Percentiles rank a stretch among this genome's conserved stretches.
These are phyloP conservation scores for Erpobdella octoculata DNA, from an alignment of 2,888 invertebrate genomes.

Conservation along the genomic window DNA sequence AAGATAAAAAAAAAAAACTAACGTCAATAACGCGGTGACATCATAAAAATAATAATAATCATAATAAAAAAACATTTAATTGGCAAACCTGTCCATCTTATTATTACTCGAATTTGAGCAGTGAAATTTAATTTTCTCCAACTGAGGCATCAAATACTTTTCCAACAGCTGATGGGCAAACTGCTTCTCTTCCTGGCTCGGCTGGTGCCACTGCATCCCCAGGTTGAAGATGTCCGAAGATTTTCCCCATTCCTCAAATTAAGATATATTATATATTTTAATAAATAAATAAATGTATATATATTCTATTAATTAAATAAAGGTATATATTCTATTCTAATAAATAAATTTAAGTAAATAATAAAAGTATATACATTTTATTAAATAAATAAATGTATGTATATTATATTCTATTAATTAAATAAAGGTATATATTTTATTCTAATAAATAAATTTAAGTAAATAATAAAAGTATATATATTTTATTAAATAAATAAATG, in stretches of 20 bases:
- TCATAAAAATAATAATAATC: background rate
- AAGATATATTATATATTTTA: background rate
- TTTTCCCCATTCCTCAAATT: constrained; percentile 67
- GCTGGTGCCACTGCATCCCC: constrained; percentile 70
- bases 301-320: background rate
- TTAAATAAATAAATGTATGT: background rate
- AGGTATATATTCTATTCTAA: background rate
- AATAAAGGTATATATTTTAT: background rate
- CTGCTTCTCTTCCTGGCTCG: constrained; percentile 63
- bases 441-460: too few relatives aligned
- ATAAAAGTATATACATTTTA: background rate
- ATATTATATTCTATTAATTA: background rate
- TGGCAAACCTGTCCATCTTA: background rate
- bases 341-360: background rate
- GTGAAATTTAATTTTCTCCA: constrained; percentile 50
- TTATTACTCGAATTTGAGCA: too few relatives aligned
- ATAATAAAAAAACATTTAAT: constrained; percentile 15
- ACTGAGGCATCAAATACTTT: constrained; percentile 59
- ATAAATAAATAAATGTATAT: too few relatives aligned
- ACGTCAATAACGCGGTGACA: too few relatives aligned
- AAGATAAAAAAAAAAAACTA: too few relatives aligned
- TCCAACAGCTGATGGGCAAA: constrained; percentile 61
- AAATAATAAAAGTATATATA: too few relatives aligned
- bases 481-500: background rate
- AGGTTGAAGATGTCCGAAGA: constrained; percentile 62